These are phyloP conservation scores for Bothrops jararaca DNA, from an alignment of 2,113 vertebrate species.

Conservation along the genomic window DNA sequence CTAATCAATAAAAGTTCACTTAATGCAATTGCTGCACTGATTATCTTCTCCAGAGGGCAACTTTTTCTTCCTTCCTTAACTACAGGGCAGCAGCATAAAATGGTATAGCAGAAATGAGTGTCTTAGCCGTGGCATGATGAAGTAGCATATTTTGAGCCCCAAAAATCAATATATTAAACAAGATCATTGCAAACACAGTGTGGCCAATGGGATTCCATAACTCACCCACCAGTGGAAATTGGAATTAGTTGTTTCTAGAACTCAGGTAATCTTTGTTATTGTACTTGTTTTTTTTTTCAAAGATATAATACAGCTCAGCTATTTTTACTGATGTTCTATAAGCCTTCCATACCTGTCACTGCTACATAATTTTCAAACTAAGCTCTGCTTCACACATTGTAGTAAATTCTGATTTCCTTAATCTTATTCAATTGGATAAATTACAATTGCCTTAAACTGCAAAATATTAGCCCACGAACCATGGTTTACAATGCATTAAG, in stretches of 20 bases:
- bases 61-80: not conserved
- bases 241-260: not conserved
- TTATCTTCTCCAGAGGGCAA: no score
- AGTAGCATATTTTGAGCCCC: not conserved
- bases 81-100: not conserved
- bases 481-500: not conserved
- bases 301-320: not conserved
- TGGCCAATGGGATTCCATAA: not conserved
- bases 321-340: not conserved
- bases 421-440: not conserved
- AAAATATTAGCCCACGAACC: not conserved
- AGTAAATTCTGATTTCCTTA: not conserved
- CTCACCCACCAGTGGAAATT: not conserved
- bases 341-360: not conserved
- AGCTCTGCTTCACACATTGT: not conserved
- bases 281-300: not conserved
- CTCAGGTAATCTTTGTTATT: not conserved
- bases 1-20: not conserved
- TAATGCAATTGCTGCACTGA: not conserved
- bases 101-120: not conserved
- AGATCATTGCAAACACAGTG: no score
- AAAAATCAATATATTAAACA: not conserved
- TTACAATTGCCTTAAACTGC: not conserved
- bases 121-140: not conserved
- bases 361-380: not conserved